Evolutionary conservation across 2,113 vertebrate species (phyloP).

Genomic region (Etia nguti): DNA sequence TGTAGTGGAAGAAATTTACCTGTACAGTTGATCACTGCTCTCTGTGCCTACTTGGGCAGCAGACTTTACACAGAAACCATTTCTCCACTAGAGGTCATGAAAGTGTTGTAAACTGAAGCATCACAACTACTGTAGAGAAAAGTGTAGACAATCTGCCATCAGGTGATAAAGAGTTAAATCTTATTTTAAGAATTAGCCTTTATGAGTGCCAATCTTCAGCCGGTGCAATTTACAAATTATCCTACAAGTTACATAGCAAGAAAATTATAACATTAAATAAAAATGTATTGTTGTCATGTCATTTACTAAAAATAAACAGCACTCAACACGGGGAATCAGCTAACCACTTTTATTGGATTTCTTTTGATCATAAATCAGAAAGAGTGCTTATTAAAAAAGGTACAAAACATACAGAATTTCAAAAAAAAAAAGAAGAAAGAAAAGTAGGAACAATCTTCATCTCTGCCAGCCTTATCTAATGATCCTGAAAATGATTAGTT

Average conservation of each 20-base stretch:
- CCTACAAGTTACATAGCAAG: background rate
- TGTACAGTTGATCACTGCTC: accelerated
- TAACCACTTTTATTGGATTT: background rate
- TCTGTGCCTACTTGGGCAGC: background rate
- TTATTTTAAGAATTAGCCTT: background rate
- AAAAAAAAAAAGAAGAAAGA: accelerated
- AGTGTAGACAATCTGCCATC: background rate
- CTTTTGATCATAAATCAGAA: background rate
- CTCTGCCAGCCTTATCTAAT: background rate
- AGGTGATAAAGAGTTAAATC: background rate
- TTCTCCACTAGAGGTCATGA: constrained; percentile 34
- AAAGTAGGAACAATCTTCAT: accelerated
- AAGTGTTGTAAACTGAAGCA: background rate
- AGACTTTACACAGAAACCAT: background rate
- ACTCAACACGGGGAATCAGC: accelerated
- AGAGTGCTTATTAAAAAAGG: background rate
- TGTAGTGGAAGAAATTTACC: background rate
- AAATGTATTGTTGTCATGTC: background rate
- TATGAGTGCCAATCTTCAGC: accelerated
- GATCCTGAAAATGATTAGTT: background rate
- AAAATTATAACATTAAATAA: background rate
- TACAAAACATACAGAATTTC: background rate
- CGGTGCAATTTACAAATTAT: background rate
- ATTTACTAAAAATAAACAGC: background rate
- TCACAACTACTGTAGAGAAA: background rate